Conservation (phyloP, 2,113 vertebrate genomes). For the Gallinago paraguaiae region DNA sequence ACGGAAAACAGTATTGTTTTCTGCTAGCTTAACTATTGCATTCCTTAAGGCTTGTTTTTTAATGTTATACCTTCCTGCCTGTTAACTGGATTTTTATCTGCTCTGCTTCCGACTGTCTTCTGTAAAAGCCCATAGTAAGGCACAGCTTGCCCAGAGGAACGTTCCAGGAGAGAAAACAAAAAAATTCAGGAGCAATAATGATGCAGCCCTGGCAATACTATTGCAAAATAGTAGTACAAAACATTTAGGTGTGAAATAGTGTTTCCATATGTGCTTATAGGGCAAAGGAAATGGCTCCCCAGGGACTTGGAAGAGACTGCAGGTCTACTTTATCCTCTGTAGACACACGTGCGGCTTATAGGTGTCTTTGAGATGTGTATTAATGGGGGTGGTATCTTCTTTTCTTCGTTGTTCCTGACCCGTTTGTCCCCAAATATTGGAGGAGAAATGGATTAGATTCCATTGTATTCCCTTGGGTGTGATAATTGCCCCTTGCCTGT, state of each 20-base stretch:
- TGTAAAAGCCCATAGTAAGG: slow-evolving; percentile 30
- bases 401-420: not conserved
- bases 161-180: slow-evolving; percentile 25
- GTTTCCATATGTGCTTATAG: slow-evolving; percentile 13
- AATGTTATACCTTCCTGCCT: slow-evolving; percentile 19
- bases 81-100: slow-evolving; percentile 61
- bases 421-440: not conserved
- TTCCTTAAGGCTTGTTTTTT: slow-evolving; percentile 54
- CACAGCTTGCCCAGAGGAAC: slow-evolving; percentile 42
- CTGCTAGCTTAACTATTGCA: slow-evolving; percentile 30
- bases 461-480: not conserved
- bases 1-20: slow-evolving; percentile 25
- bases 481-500: not conserved
- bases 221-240: slow-evolving; percentile 42
- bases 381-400: not conserved
- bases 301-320: not conserved
- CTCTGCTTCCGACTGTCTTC: slow-evolving; percentile 36
- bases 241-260: slow-evolving; percentile 12
- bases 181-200: slow-evolving; percentile 48
- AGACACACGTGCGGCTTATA: not conserved
- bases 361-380: not conserved
- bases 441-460: not conserved
- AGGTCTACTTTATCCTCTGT: not conserved
- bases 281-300: slow-evolving; percentile 27
- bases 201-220: not conserved